Evolutionary conservation across 2,797 vertebrate species (phyloP).

Genomic region (Tapirus indicus): DNA sequence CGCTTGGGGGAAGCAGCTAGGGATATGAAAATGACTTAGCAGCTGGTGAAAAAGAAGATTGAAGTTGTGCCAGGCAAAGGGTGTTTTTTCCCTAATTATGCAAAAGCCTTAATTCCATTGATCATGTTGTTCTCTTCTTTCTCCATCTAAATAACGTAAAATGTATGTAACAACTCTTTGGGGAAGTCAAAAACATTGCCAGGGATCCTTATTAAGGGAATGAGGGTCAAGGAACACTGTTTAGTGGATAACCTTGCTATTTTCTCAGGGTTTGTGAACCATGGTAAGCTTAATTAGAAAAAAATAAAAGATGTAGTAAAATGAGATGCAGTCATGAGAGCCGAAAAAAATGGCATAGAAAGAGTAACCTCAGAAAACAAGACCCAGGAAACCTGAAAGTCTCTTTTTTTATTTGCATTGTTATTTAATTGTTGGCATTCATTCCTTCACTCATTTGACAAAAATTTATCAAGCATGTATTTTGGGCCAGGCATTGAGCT

Average conservation of each 20-base stretch:
- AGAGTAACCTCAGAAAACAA: constrained; percentile 61
- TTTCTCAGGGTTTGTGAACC: constrained; percentile 63
- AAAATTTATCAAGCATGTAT: constrained; percentile 39
- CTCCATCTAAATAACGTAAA: constrained; percentile 78
- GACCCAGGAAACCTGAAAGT: constrained; percentile 40
- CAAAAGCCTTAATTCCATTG: constrained; percentile 87
- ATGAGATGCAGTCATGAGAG: constrained; percentile 66
- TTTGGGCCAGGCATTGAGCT: constrained; percentile 13
- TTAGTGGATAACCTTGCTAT: constrained; percentile 50
- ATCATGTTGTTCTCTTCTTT: constrained; percentile 85
- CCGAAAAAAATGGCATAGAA: constrained; percentile 48
- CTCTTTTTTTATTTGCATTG: neutral
- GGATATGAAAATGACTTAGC: constrained; percentile 90
- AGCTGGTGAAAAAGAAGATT: constrained; percentile 90
- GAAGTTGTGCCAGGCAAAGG: constrained; percentile 89
- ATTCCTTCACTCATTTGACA: constrained; percentile 50
- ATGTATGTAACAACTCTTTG: constrained; percentile 72
- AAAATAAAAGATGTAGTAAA: constrained; percentile 52
- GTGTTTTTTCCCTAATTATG: constrained; percentile 87
- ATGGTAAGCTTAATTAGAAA: constrained; percentile 72
- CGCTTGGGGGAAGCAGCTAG: constrained; percentile 87
- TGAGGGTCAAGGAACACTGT: constrained; percentile 59
- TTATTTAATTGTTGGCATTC: constrained; percentile 41
- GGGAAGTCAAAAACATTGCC: constrained; percentile 78
- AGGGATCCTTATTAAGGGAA: constrained; percentile 73